A percentile compares a stretch with the other conserved stretches of the same genome.
These are phyloP conservation scores for Lamellibrachia satsuma DNA, from an alignment of 2,888 invertebrate genomes.

Conservation along the genomic window DNA sequence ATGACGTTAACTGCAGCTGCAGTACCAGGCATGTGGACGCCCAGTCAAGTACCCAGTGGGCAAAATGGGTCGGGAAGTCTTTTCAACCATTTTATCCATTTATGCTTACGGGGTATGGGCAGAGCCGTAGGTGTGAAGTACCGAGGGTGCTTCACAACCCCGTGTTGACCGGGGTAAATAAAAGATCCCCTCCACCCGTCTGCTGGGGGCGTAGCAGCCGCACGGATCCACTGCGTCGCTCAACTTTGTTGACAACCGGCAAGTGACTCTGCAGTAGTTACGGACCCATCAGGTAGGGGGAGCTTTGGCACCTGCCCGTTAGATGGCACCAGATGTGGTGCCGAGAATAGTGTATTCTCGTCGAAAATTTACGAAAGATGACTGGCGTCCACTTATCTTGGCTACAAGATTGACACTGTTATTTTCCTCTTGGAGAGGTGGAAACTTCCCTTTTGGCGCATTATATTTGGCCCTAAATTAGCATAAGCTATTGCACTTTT, in stretches of 20 bases:
- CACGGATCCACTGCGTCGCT: not conserved
- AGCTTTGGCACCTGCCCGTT: conserved; percentile 4
- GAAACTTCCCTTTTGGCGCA: not conserved
- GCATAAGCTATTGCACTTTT: not conserved
- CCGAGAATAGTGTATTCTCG: not conserved
- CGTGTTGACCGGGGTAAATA: not conserved
- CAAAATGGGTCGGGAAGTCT: not conserved
- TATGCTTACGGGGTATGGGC: not conserved
- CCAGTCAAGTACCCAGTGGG: not conserved
- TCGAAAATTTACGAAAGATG: conserved; percentile 1
- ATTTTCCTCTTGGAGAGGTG: not conserved
- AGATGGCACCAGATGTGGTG: not conserved
- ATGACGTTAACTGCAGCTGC: not conserved
- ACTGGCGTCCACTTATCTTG: not conserved
- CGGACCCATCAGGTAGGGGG: not conserved
- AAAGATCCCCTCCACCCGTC: not conserved
- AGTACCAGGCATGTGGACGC: not conserved
- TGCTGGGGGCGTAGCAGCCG: not conserved
- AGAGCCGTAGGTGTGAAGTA: not conserved
- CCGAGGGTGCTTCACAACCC: not conserved
- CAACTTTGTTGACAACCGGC: not conserved
- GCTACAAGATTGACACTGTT: not conserved
- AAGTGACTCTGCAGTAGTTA: not conserved
- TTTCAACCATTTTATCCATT: not conserved
- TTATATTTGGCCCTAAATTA: not conserved